A percentile compares a stretch with the other conserved stretches of the same genome.
Evolutionary conservation across 1,140 invertebrate species (phyloP).

Genomic region (Lineus longissimus): DNA sequence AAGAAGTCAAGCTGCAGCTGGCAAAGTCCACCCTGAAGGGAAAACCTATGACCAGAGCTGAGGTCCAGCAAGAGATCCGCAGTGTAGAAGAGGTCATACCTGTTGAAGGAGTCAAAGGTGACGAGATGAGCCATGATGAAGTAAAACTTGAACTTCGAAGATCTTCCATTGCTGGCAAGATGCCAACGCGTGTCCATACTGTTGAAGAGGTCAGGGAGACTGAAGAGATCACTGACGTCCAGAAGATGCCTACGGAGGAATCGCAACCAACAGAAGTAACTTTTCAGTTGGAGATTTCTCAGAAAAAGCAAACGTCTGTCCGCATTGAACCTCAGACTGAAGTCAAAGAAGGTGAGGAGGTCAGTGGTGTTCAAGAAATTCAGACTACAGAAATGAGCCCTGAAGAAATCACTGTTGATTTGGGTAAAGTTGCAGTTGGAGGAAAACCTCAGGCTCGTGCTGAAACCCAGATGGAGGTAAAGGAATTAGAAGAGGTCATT

Average conservation of each 20-base stretch:
- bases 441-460: neutral
- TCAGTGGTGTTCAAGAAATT: neutral
- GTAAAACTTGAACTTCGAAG: conserved; percentile 11
- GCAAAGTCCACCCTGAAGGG: conserved; percentile 4
- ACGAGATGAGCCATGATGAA: neutral
- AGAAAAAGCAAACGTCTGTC: neutral
- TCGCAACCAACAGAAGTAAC: neutral
- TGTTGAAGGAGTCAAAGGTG: neutral
- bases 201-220: conserved; percentile 3
- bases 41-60: conserved; percentile 3
- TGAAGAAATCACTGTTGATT: conserved; percentile 4
- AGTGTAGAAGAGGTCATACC: neutral
- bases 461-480: neutral
- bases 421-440: neutral
- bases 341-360: neutral
- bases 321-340: neutral
- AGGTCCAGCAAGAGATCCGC: neutral
- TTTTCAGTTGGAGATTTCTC: neutral
- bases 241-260: neutral
- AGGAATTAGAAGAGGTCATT: conserved; percentile 4
- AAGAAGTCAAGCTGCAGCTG: conserved; percentile 19
- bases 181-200: neutral
- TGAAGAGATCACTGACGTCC: conserved; percentile 6
- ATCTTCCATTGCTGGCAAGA: neutral
- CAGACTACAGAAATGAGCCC: neutral